Evolutionary conservation across 2,888 invertebrate genomes (phyloP), one percentile per base, ranked within the genome.

Genomic region (Clanis bilineata): DNA sequence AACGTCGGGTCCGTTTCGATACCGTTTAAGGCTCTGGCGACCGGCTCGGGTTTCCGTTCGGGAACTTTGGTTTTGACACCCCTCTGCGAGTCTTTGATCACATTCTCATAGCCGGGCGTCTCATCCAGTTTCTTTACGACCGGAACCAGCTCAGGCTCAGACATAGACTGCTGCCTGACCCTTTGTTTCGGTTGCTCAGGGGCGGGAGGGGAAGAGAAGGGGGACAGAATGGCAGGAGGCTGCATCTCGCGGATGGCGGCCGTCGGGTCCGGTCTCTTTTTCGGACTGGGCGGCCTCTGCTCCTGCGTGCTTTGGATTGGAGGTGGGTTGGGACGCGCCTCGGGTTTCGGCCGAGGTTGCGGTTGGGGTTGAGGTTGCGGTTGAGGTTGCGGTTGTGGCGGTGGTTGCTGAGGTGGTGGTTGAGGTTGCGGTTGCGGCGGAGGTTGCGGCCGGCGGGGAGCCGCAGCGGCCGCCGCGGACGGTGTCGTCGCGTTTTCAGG

Each of bases 1-100:
- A 95, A 71, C 6, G 94, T 94, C 0, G 95, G 95, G 72, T 95
- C 95, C 0, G 95, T 95, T 82, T 95, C 95, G 10, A 95, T 94
- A 6, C 95, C 95, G 70, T 95, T 95, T 0, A 94, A 68, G 0
- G 88, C 64, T 47, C 93, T 70, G 1, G 70, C 64, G 9, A 71
- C 51, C 0, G 71, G 67, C 7, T 89, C 88, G 1, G 87, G 84
- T 56, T 89, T 88, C 6, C 90, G 82, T 39, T 93, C 93, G 0
- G 70, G 72, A 1, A 82, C 83, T 64, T 88, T 88, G 7, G 91
- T 72, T 32, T 82, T 77, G 0, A 86, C 85, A 0, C 85, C 84
- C 65, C 93, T 80, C 67, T 93, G 93, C 1, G 93, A 92, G 64
- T 94, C 94, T 3, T 93, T 81, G 62, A 94, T 90, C 0, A 94